Base-by-base conservation (phyloP, 2,113 vertebrate genomes). In the Eira barbara region DNA sequence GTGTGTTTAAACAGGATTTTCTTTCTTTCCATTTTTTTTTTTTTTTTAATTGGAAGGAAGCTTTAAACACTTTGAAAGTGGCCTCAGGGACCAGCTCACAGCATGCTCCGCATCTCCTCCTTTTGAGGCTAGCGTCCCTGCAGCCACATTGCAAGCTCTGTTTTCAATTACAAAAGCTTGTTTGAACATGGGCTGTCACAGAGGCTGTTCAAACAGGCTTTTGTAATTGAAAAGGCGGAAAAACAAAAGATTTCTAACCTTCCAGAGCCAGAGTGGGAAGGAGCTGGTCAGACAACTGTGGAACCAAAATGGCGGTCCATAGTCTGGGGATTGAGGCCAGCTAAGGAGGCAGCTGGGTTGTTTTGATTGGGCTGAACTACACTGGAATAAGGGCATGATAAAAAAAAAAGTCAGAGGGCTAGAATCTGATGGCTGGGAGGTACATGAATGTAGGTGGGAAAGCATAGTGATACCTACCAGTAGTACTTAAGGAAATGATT, bases 111-210 rank as follows among this genome's bases (percentile, higher is more conserved):
- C 87, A 83, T 92, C 82, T 78, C 91, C 92, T 97, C 81, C 93
- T 95, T 97, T 97, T 96, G 96, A 98, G 97, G 91, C 74, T 11
- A 31, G 93, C 21, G 12, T 94, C 88, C 94, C 97, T 73, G 91
- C 93, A 95, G 93, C 96, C 98, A 94, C 97, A 90, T 96, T 91
- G 92, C 91, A 78, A 97, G 95, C 97, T 98, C 98, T 97, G 97
- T 97, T 98, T 98, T 98, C 97, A 98, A 98, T 98, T 97, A 98
- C 97, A 97, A 98, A 98, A 98, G 97, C 98, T 97, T 98, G 97
- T 98, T 98, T 98, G 97, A 98, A 98, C 97, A 97, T 0, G 65
- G 93, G 89, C 97, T 93, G 97, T 97, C 96, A 97, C 94, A 76
- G 84, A 97, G 97, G 96, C 98, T 97, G 97, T 98, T 98, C 98